Evolutionary conservation across 1,140 invertebrate genomes (phyloP).

Genomic region (Eupristina koningsbergeri): DNA sequence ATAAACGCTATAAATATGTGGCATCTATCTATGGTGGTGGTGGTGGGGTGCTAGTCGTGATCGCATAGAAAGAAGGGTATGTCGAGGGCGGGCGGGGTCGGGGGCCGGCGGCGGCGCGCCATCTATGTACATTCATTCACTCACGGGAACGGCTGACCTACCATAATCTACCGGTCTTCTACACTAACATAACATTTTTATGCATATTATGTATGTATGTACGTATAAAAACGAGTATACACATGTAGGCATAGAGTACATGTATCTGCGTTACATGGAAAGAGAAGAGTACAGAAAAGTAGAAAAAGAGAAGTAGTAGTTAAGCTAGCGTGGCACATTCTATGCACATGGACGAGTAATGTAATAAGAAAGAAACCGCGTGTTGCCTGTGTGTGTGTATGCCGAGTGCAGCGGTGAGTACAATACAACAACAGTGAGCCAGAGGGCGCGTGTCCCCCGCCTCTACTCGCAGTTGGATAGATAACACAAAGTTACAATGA

Average conservation of each 20-base stretch:
- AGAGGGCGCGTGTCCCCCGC: slow-evolving; percentile 52
- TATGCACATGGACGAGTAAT: slow-evolving; percentile 70
- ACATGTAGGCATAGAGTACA: slow-evolving; percentile 56
- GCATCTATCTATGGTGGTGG: slow-evolving; percentile 74
- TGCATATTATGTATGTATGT: slow-evolving; percentile 64
- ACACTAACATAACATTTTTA: slow-evolving; percentile 70
- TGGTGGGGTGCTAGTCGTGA: slow-evolving; percentile 74
- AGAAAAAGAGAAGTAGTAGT: slow-evolving; percentile 46
- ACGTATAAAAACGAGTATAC: slow-evolving; percentile 53
- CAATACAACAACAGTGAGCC: slow-evolving; percentile 72
- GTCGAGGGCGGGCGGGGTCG: slow-evolving; percentile 72
- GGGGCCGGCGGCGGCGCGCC: slow-evolving; percentile 72
- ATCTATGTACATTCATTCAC: slow-evolving; percentile 74
- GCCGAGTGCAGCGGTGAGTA: slow-evolving; percentile 72
- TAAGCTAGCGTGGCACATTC: slow-evolving; percentile 59
- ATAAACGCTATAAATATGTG: slow-evolving; percentile 75
- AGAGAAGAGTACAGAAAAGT: slow-evolving; percentile 39
- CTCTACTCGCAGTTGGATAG: slow-evolving; percentile 60
- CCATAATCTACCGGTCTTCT: slow-evolving; percentile 73
- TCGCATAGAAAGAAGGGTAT: slow-evolving; percentile 72
- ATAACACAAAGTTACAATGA: slow-evolving; percentile 54
- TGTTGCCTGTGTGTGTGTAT: slow-evolving; percentile 57
- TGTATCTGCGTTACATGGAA: slow-evolving; percentile 63
- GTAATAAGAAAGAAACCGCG: slow-evolving; percentile 65
- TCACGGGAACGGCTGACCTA: slow-evolving; percentile 72